Percentiles rank a stretch among this genome's conserved stretches.
These are phyloP conservation scores for Hapalemur alaotrensis DNA, from an alignment of 2,797 vertebrate species.

Conservation along the genomic window DNA sequence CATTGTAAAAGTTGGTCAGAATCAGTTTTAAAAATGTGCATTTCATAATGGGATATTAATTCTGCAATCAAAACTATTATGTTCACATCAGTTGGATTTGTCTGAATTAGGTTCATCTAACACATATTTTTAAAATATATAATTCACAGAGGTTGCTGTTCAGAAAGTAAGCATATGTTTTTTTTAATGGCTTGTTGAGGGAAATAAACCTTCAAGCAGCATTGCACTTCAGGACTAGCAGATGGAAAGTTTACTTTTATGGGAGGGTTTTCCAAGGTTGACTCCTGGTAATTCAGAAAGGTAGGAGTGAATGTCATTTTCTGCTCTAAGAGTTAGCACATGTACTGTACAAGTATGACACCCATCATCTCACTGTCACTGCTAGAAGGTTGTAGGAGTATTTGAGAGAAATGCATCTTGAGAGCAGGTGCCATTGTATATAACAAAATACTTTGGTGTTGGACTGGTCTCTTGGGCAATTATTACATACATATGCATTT, in stretches of 20 bases:
- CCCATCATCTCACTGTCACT: slow-evolving; percentile 79
- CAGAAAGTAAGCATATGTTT: not conserved
- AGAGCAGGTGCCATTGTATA: slow-evolving; percentile 65
- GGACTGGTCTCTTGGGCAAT: slow-evolving; percentile 56
- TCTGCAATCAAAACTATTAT: not conserved
- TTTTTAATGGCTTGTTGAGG: not conserved
- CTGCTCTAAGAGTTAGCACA: slow-evolving; percentile 64
- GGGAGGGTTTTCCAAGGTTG: slow-evolving; percentile 38
- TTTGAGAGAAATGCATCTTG: slow-evolving; percentile 22
- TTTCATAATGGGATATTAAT: not conserved
- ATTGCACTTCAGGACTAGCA: slow-evolving; percentile 35
- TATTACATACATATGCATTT: not conserved
- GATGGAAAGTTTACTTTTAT: slow-evolving; percentile 75
- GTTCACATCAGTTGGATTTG: not conserved
- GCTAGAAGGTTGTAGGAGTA: slow-evolving; percentile 75
- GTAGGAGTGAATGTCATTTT: slow-evolving; percentile 82
- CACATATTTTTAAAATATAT: not conserved
- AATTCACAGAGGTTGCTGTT: not conserved
- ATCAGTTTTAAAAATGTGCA: not conserved
- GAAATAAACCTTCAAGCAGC: slow-evolving; percentile 11
- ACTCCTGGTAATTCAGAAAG: slow-evolving; percentile 74
- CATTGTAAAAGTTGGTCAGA: not conserved
- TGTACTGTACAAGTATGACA: slow-evolving; percentile 71
- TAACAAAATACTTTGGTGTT: slow-evolving; percentile 44
- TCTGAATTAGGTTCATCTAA: not conserved